phyloP scores from a whole-genome alignment of 2,113 vertebrate genomes.

The Anarhynchus alexandrinus region DNA sequence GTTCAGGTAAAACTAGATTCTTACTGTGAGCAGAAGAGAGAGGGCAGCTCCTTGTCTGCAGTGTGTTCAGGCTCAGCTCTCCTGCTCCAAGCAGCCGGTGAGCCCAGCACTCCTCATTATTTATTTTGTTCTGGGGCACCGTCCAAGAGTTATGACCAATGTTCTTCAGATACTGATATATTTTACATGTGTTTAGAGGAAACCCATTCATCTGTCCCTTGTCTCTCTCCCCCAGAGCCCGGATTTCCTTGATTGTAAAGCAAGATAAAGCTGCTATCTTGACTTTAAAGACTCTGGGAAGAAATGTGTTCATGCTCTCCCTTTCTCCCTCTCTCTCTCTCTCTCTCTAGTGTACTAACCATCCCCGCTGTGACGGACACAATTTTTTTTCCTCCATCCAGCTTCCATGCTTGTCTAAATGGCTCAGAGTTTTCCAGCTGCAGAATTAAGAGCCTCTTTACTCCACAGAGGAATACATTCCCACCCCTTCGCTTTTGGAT shows the following conservation, averaged over 20 bases:
- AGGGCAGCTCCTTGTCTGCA: neutral
- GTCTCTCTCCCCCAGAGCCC: conserved; percentile 40
- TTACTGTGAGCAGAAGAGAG: neutral
- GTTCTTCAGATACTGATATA: conserved; percentile 65
- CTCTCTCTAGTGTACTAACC: neutral
- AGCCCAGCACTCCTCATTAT: conserved; percentile 13
- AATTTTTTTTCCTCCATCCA: neutral
- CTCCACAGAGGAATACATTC: neutral
- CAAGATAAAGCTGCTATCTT: conserved; percentile 57
- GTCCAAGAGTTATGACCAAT: conserved; percentile 52
- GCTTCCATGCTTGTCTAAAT: neutral
- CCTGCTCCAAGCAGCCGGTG: neutral
- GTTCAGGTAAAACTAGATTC: neutral
- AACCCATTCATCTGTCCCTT: conserved; percentile 56
- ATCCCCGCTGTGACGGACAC: neutral
- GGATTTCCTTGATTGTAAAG: conserved; percentile 56
- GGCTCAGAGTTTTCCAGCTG: neutral
- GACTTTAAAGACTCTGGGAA: conserved; percentile 60
- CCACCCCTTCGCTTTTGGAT: neutral
- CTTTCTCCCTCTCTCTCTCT: neutral
- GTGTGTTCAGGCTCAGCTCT: neutral
- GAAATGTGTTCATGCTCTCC: conserved; percentile 35
- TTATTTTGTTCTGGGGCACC: conserved; percentile 62
- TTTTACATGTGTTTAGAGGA: conserved; percentile 56
- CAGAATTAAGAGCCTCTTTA: neutral